phyloP scores from a whole-genome alignment of 2,113 vertebrate genomes.

The Dicerorhinus sumatrensis region DNA sequence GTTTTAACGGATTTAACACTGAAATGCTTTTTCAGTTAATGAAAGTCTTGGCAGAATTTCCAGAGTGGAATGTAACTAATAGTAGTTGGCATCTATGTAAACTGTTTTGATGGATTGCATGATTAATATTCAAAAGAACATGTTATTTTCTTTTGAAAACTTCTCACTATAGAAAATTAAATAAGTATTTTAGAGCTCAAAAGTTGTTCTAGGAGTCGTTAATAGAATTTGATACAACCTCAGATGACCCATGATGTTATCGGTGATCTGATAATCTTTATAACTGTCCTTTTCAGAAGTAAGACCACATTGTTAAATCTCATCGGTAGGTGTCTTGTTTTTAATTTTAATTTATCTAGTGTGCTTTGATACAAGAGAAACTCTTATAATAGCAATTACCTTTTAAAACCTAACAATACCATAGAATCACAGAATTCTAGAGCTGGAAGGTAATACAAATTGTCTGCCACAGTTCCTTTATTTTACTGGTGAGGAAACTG shows the following conservation, averaged over 20 bases:
- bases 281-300: neutral
- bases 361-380: neutral
- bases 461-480: neutral
- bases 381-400: neutral
- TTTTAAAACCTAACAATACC: constrained; percentile 6
- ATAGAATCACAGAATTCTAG: neutral
- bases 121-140: neutral
- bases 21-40: constrained; percentile 16
- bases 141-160: neutral
- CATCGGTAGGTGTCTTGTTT: neutral
- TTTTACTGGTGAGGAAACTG: neutral
- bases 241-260: neutral
- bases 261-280: constrained; percentile 14
- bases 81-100: neutral
- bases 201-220: neutral
- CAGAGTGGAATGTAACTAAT: neutral
- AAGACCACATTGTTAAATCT: constrained; percentile 28
- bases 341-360: neutral
- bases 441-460: neutral
- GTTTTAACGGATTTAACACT: neutral
- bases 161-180: neutral
- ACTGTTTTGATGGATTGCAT: neutral
- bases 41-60: neutral
- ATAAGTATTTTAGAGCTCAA: neutral
- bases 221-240: neutral